Conservation (phyloP, 2,113 vertebrate genomes). For the Megalops atlanticus region DNA sequence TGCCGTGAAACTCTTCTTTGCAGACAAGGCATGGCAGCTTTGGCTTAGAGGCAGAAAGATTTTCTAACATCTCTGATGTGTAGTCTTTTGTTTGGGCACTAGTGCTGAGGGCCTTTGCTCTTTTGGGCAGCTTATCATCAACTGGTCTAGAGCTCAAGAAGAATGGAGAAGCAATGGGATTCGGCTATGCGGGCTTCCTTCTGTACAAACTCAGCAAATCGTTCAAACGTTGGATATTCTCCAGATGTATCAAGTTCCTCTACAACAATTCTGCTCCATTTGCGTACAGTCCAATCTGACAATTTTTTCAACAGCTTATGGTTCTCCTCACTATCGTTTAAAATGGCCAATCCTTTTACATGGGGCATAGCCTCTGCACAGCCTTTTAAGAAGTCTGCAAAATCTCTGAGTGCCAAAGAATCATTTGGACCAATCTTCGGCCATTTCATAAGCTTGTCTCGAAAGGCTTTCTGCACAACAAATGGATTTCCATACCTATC, state of each 20-base stretch:
- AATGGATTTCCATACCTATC: slow-evolving; percentile 41
- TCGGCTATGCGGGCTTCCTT: slow-evolving; percentile 17
- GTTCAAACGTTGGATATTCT: slow-evolving; percentile 17
- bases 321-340: slow-evolving; percentile 33
- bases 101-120: slow-evolving; percentile 27
- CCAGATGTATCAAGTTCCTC: slow-evolving; percentile 22
- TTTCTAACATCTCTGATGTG: slow-evolving; percentile 5
- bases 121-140: slow-evolving; percentile 26
- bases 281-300: slow-evolving; percentile 12
- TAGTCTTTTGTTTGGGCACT: neutral
- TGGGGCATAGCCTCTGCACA: neutral
- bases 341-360: neutral
- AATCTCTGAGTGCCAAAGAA: neutral
- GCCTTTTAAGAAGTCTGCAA: neutral
- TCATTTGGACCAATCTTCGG: neutral
- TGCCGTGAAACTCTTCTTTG: slow-evolving; percentile 25
- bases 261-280: slow-evolving; percentile 11
- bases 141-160: slow-evolving; percentile 3
- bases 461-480: slow-evolving; percentile 16
- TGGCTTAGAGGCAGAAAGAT: neutral
- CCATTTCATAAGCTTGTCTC: neutral
- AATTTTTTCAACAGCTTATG: slow-evolving; percentile 2
- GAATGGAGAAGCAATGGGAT: slow-evolving; percentile 14
- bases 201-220: slow-evolving; percentile 27
- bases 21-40: slow-evolving; percentile 30